Percentiles rank a stretch among this genome's conserved stretches.
phyloP scores from a whole-genome alignment of 2,113 vertebrate genomes.

The Phrynosoma platyrhinos region DNA sequence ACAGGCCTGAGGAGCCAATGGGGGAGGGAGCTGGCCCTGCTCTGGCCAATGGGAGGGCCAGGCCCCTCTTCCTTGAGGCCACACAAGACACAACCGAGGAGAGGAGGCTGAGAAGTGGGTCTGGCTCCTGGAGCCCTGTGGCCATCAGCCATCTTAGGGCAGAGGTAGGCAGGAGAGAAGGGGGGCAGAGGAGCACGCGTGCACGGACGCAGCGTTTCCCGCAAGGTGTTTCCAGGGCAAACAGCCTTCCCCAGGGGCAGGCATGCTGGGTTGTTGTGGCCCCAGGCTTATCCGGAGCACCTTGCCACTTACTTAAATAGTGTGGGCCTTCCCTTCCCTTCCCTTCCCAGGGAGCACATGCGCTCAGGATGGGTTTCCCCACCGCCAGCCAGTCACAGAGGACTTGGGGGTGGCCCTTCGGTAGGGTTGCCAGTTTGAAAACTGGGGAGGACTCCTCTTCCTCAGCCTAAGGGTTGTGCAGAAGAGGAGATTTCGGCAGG shows the following conservation, averaged over 20 bases:
- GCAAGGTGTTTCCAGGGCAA: background rate
- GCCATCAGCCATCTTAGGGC: background rate
- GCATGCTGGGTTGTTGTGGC: background rate
- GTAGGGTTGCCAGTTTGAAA: background rate
- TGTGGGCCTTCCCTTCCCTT: background rate
- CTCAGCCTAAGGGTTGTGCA: too few relatives aligned
- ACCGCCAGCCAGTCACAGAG: too few relatives aligned
- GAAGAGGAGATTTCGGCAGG: background rate
- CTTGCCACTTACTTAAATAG: background rate
- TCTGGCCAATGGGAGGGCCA: slow-evolving; percentile 37
- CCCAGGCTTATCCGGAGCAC: background rate
- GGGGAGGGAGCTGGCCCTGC: slow-evolving; percentile 34
- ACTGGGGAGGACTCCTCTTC: too few relatives aligned
- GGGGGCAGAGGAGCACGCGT: too few relatives aligned
- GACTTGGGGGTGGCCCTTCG: background rate
- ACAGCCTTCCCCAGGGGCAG: background rate
- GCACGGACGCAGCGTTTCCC: background rate
- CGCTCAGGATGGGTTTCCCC: background rate
- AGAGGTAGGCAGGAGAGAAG: too few relatives aligned
- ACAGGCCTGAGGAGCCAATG: slow-evolving; percentile 65
- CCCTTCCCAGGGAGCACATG: too few relatives aligned
- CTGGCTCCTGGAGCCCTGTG: background rate
- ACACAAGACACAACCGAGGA: slow-evolving; percentile 23
- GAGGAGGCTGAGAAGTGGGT: background rate
- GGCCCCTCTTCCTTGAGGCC: slow-evolving; percentile 27